Evolutionary conservation across 1,140 invertebrate species (phyloP).

Genomic region (Drosophila nigrodunni): DNA sequence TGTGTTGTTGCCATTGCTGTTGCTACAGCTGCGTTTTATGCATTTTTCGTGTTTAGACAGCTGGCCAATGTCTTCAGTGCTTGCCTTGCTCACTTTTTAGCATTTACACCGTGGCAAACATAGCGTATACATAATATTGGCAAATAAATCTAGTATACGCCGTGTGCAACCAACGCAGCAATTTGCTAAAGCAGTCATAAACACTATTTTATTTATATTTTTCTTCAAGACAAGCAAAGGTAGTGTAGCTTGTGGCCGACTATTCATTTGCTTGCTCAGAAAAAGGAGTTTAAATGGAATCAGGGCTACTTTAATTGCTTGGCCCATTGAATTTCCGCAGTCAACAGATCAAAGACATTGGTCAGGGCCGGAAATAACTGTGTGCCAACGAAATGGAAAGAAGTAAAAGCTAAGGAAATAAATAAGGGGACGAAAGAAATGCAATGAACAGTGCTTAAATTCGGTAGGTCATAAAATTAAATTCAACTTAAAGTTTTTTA

Average conservation of each 20-base stretch:
- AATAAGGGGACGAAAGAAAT: not conserved
- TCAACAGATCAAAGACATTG: conserved; percentile 56
- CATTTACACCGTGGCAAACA: not conserved
- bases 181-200: not conserved
- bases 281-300: not conserved
- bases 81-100: not conserved
- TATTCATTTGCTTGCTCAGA: not conserved
- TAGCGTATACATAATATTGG: not conserved
- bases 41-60: conserved; percentile 74
- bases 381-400: conserved; percentile 7
- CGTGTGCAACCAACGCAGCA: not conserved
- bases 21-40: conserved; percentile 55
- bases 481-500: not conserved
- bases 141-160: not conserved
- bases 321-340: conserved; percentile 42
- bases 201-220: not conserved
- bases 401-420: not conserved
- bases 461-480: not conserved
- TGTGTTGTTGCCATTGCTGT: conserved; percentile 3
- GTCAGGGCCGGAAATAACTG: not conserved
- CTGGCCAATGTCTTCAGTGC: conserved; percentile 45
- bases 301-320: conserved; percentile 38
- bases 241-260: not conserved
- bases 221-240: not conserved
- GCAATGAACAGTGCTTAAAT: not conserved